Percentiles rank a stretch among this genome's conserved stretches.
phyloP scores from a whole-genome alignment of 2,797 vertebrate species.

The Hemibagrus guttatus region DNA sequence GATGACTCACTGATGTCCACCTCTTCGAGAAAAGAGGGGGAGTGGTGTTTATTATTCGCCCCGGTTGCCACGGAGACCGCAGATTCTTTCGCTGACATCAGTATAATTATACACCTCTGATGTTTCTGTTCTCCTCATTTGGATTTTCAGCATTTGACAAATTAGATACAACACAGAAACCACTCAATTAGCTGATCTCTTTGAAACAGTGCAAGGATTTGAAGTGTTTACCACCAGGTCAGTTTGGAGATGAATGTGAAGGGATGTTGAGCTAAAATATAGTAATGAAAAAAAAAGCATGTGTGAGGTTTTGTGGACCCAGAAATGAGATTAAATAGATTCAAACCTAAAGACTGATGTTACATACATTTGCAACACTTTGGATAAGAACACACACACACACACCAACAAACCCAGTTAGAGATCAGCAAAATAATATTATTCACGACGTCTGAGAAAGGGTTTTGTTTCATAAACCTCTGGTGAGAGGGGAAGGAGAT shows the following conservation, averaged over 20 bases:
- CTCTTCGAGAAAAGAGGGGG: constrained; percentile 68
- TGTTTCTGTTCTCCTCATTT: constrained; percentile 53
- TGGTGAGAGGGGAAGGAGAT: constrained; percentile 61
- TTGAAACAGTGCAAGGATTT: constrained; percentile 25
- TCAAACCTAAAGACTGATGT: not conserved
- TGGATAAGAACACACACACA: constrained; percentile 14
- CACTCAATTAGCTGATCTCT: constrained; percentile 27
- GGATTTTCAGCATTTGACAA: constrained; percentile 50
- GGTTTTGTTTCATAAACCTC: constrained; percentile 72
- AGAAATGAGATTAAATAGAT: not conserved
- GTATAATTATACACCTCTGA: constrained; percentile 67
- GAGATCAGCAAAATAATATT: constrained; percentile 74
- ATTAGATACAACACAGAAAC: constrained; percentile 47
- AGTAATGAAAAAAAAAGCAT: not conserved
- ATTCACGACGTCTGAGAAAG: constrained; percentile 65
- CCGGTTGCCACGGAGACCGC: constrained; percentile 70
- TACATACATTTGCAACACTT: too few relatives aligned
- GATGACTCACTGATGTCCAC: constrained; percentile 71
- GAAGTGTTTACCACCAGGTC: constrained; percentile 23
- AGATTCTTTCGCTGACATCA: constrained; percentile 66
- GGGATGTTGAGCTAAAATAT: not conserved
- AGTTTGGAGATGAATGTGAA: not conserved
- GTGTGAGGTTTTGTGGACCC: not conserved
- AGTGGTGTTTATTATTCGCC: constrained; percentile 78
- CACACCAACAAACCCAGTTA: constrained; percentile 60